Evolutionary conservation across 1,140 invertebrate species (phyloP), one percentile per base, ranked within the genome.

Genomic region (Berghia stephanieae): DNA sequence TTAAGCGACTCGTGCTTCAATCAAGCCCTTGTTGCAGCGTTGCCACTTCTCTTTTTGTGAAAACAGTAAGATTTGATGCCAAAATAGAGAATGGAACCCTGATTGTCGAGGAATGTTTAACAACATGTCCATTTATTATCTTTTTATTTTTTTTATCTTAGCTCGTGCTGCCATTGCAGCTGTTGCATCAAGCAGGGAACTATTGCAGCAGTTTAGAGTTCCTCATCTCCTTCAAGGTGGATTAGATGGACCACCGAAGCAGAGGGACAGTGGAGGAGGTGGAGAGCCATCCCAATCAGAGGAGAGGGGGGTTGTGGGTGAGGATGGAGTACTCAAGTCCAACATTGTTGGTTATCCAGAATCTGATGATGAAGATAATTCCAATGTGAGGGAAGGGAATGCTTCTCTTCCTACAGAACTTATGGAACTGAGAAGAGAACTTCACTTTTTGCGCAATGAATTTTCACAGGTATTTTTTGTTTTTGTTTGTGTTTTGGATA

Each of bases 391-490:
- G 5, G 68, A 77, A 42, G 73, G 71, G 2, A 77, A 80, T 46
- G 79, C 78, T 34, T 16, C 57, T 34, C 44, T 83, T 16, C 84
- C 84, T n/a, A 72, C 70, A 0, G 82, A 85, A 31, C 73, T 87
- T n/a, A 21, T 78, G 6, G 86, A 86, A 27, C 79, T 88, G 27
- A 80, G 83, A 67, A 77, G 86, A 52, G 80, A 85, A 72, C 80
- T 86, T 34, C 82, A 81, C 73, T 86, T 82, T 46, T 81, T 88
- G 6, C 82, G 81, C 46, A 88, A 87, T 80, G 83, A 86, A 69
- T 81, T 86, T n/a, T 84, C 83, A 71, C 79, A 83, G 79, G 86
- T 84, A 13, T 49, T 75, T 21, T 31, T 10, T 6, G 13, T 27
- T 63, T 27, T 18, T 43, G 21, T 71, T 46, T 21, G 36, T 71